A percentile compares a stretch with the other conserved stretches of the same genome.
Evolutionary conservation across 2,888 invertebrate genomes (phyloP).

Genomic region (Drosophila multiciliata): DNA sequence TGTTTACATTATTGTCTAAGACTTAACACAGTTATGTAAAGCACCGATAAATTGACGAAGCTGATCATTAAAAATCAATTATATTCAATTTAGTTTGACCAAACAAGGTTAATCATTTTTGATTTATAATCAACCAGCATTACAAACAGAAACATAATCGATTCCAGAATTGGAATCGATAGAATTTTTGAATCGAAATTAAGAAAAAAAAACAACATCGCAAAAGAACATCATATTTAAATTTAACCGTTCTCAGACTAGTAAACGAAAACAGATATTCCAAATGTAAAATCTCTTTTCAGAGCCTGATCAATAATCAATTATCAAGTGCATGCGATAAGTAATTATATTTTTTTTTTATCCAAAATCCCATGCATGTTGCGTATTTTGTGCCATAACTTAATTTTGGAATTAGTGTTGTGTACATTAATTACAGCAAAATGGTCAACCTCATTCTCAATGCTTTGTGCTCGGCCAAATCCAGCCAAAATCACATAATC

Average conservation of each 20-base stretch:
- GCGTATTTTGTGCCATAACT: conserved; percentile 4
- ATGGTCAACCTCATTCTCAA: conserved; percentile 14
- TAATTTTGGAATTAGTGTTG: conserved; percentile 34
- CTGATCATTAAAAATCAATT: no score
- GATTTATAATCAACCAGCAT: no score
- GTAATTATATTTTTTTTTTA: neutral
- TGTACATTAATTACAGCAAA: conserved; percentile 56
- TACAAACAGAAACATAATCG: neutral
- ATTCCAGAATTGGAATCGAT: neutral
- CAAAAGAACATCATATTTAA: neutral
- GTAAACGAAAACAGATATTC: neutral
- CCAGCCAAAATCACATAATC: conserved; percentile 47
- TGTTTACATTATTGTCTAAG: no score
- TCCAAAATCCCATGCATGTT: neutral
- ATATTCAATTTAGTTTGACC: no score
- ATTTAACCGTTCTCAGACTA: neutral
- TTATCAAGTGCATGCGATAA: neutral
- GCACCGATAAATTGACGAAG: no score
- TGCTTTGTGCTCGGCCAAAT: neutral
- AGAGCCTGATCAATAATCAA: neutral
- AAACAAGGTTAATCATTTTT: neutral
- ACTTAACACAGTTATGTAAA: no score
- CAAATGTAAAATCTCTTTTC: neutral
- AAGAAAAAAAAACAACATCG: neutral
- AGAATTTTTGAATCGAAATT: neutral